Base-by-base conservation (phyloP, 2,113 vertebrate genomes). In the Strix aluco region DNA sequence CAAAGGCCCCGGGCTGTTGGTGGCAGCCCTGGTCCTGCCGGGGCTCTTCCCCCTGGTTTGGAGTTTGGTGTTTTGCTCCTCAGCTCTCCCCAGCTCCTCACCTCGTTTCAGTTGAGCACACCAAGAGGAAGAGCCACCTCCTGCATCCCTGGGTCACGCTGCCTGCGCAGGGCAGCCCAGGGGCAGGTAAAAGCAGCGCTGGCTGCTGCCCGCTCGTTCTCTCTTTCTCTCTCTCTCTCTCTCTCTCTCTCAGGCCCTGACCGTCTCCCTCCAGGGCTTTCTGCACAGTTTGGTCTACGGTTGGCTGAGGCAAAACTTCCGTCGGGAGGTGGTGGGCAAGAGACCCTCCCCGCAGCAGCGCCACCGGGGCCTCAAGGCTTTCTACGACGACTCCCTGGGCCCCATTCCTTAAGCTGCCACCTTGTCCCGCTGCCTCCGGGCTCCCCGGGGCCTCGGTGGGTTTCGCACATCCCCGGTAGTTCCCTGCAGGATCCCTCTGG, bases 211-310 rank as follows among this genome's bases (percentile, higher is more conserved):
- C 49, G 25, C 36, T 34, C 38, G n/a, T n/a, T 40, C 38, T 40
- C 38, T 40, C 38, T 38, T 9, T 38, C 38, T 38, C 38, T 38
- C 38, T 38, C 38, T 40, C 38, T 10, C 40, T 40, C 40, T 40
- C 19, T 52, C 58, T 62, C 55, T 40, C 36, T 61, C 63, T 36
- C 96, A 99, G 98, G 98, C 98, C 3, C 81, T 95, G 81, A 92
- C 89, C 2, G 52, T 98, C 82, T 98, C 99, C 32, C 97, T 99
- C 16, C 98, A 99, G 59, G 99, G 99, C 2, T 98, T 98, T 79
- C 96, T 98, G 88, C 98, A 99, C 97, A 98, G 98, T 17, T 74
- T 99, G 88, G 98, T 97, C 38, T 99, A 99, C 0, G 98, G 98
- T 10, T 99, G 99, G 98, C 88, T 92, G 62, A 91, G 98, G 25